phyloP scores from a whole-genome alignment of 2,113 vertebrate species.

The Mobula hypostoma region DNA sequence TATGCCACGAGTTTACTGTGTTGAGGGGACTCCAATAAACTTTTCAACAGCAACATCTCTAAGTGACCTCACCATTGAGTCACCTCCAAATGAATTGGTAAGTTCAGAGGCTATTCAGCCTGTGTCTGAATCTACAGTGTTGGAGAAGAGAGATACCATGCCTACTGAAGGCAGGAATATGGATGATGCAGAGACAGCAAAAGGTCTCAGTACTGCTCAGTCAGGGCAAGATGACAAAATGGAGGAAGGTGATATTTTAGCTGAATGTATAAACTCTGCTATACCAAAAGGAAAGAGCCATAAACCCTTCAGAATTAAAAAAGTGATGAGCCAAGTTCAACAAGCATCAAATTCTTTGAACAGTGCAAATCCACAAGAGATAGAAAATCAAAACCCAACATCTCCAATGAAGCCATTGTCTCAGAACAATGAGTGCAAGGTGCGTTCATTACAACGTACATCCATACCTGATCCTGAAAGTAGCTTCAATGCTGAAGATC shows the following conservation, averaged over 20 bases:
- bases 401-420: constrained; percentile 89
- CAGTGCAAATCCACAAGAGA: constrained; percentile 63
- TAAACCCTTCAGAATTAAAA: constrained; percentile 78
- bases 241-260: constrained; percentile 89
- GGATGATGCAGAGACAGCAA: constrained; percentile 57
- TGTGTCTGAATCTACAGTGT: constrained; percentile 47
- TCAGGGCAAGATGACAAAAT: constrained; percentile 61
- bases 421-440: constrained; percentile 68
- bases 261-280: constrained; percentile 92
- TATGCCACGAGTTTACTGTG: constrained; percentile 83
- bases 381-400: constrained; percentile 81
- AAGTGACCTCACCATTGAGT: constrained; percentile 94
- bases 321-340: constrained; percentile 76
- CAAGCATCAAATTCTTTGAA: constrained; percentile 59
- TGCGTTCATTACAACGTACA: constrained; percentile 58
- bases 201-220: constrained; percentile 43
- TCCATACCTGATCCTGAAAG: constrained; percentile 52
- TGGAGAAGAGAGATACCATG: constrained; percentile 71
- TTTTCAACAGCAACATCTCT: constrained; percentile 94
- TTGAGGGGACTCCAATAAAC: constrained; percentile 92
- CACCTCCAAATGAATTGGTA: constrained; percentile 76
- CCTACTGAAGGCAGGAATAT: constrained; percentile 78
- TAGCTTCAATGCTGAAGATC: constrained; percentile 53
- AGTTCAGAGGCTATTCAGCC: constrained; percentile 50
- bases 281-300: constrained; percentile 95